Base-by-base conservation (phyloP, 2,888 invertebrate genomes). In the Quadroppia sp. region DNA sequence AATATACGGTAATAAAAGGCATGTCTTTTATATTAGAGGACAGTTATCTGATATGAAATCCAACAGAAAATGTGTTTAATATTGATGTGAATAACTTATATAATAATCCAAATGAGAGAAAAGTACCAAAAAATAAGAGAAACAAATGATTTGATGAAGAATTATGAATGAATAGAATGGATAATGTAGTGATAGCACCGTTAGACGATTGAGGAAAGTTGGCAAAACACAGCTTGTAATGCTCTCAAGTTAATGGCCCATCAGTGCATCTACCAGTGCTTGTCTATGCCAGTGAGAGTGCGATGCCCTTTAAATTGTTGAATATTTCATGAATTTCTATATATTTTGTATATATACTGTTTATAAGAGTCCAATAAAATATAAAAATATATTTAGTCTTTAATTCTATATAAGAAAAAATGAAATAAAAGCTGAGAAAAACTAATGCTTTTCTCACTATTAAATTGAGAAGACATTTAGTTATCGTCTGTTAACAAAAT, bases 271-370 rank as follows among this genome's bases (percentile, higher is more conserved):
- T 59, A 28, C 28, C 32, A 28, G 30, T 59, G 3, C 17, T 2
- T 17, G 20, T 56, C 28, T 56, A 28, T n/a, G 9, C 1, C 6
- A 32, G n/a, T 67, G 67, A 0, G 42, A 67, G 67, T 40, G 67
- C 67, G 67, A 67, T 67, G 67, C 42, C 32, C 67, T 67, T 36
- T 40, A 67, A 67, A 67, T 67, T 67, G 67, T 67, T 67, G 67
- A 67, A 67, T 67, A 67, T 67, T 67, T 42, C 40, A 67, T 67
- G 36, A 67, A 67, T 40, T 40, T 36, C 36, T 40, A 67, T 40
- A 36, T 40, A 56, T 9, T 11, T 15, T 32, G 59, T 67, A 67
- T 67, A 67, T 53, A 3, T 20, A 7, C 11, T 53, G 20, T 50
- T 20, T 50, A 20, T 53, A 53, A 23, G 23, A 23, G 23, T 48